A percentile compares a stretch with the other conserved stretches of the same genome.
phyloP scores from a whole-genome alignment of 2,113 vertebrate genomes.

The Pimephales promelas region DNA sequence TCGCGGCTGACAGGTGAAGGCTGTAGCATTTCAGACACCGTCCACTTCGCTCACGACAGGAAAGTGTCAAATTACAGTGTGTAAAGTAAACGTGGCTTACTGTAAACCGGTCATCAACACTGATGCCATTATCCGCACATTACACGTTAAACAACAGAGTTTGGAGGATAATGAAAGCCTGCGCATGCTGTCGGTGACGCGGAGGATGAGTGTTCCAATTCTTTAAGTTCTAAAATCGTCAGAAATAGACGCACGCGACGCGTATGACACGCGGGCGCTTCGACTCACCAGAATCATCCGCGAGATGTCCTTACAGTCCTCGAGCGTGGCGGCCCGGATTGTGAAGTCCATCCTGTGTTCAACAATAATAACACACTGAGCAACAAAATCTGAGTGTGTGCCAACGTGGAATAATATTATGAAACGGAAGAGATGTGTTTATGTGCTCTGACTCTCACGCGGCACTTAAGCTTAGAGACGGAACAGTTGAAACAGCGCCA shows the following conservation, averaged over 20 bases:
- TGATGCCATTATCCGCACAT: neutral
- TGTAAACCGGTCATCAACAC: neutral
- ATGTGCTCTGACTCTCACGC: neutral
- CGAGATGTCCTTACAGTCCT: constrained; percentile 77
- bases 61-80: constrained; percentile 8
- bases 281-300: constrained; percentile 75
- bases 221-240: neutral
- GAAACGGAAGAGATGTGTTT: neutral
- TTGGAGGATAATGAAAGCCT: neutral
- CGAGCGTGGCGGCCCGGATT: constrained; percentile 70
- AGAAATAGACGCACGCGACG: constrained; percentile 3
- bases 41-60: neutral
- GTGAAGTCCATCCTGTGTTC: constrained; percentile 68
- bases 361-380: neutral
- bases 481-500: constrained; percentile 50
- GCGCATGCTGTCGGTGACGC: neutral
- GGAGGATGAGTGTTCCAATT: neutral
- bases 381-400: neutral
- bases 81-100: neutral
- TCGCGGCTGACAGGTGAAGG: constrained; percentile 10
- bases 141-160: neutral
- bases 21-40: neutral
- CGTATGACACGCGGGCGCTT: neutral
- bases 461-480: neutral
- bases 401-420: neutral